Percentiles rank a stretch among this genome's conserved stretches.
These are phyloP conservation scores for Helarctos malayanus DNA, from an alignment of 2,797 vertebrate species.

Conservation along the genomic window DNA sequence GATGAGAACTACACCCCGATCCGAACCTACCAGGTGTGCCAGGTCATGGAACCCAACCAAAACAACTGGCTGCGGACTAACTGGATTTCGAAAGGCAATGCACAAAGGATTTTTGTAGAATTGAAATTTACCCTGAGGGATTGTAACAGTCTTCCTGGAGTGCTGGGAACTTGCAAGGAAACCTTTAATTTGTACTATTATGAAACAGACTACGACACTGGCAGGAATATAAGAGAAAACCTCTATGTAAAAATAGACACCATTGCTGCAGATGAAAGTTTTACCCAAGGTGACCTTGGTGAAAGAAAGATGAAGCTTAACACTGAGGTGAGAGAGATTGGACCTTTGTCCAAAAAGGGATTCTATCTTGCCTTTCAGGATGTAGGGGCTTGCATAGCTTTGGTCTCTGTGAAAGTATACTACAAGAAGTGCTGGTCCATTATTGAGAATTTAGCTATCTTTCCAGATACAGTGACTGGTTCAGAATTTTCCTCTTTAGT, in stretches of 20 bases:
- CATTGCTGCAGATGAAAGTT: constrained; percentile 99
- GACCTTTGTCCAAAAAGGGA: constrained; percentile 96
- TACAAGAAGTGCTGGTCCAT: constrained; percentile 99
- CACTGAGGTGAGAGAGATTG: constrained; percentile 98
- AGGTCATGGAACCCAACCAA: constrained; percentile 99
- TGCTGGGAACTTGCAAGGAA: constrained; percentile 99
- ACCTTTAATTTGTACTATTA: constrained; percentile 99
- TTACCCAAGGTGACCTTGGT: constrained; percentile 99
- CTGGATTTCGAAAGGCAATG: constrained; percentile 99
- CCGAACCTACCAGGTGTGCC: constrained; percentile 99
- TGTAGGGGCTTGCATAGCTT: constrained; percentile 98
- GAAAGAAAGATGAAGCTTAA: constrained; percentile 99
- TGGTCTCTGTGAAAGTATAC: constrained; percentile 99
- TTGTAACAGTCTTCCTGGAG: constrained; percentile 99
- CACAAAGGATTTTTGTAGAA: constrained; percentile 99
- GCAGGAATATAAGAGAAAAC: constrained; percentile 98
- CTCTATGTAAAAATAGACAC: constrained; percentile 99
- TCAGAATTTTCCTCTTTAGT: constrained; percentile 99
- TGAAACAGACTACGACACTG: constrained; percentile 98
- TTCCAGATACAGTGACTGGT: constrained; percentile 99
- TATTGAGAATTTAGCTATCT: constrained; percentile 99
- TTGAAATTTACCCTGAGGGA: constrained; percentile 99
- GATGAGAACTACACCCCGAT: constrained; percentile 99
- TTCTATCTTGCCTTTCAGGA: constrained; percentile 99
- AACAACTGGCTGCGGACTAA: constrained; percentile 99